A percentile compares a stretch with the other conserved stretches of the same genome.
phyloP scores from a whole-genome alignment of 2,888 invertebrate species.

The Spisula solida region DNA sequence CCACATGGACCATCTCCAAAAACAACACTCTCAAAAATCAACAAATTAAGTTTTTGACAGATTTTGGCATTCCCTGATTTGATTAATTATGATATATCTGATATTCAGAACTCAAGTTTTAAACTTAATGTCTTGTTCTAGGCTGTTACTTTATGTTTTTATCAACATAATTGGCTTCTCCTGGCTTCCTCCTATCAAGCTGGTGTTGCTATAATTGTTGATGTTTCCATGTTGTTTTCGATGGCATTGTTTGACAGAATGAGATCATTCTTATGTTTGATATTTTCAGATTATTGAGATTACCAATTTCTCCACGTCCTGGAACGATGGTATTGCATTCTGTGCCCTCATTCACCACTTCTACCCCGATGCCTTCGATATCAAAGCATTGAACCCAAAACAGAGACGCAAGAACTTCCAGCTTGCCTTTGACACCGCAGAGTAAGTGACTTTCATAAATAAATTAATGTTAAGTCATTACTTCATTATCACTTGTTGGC shows the following conservation, averaged over 20 bases:
- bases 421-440: conserved; percentile 98
- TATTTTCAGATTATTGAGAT: conserved; percentile 95
- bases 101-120: too few relatives aligned
- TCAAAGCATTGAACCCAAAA: conserved; percentile 94
- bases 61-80: too few relatives aligned
- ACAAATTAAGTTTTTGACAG: too few relatives aligned
- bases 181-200: neutral
- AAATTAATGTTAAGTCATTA: neutral
- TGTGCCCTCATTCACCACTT: conserved; percentile 99
- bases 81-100: too few relatives aligned
- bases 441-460: conserved; percentile 94
- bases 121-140: too few relatives aligned
- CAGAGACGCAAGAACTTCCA: conserved; percentile 97
- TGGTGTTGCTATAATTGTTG: neutral
- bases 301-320: conserved; percentile 99
- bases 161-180: too few relatives aligned
- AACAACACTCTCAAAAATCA: too few relatives aligned
- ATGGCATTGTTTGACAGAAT: neutral
- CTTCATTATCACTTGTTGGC: neutral
- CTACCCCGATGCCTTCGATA: conserved; percentile 98
- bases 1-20: too few relatives aligned
- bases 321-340: conserved; percentile 99
- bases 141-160: too few relatives aligned
- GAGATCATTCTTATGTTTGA: neutral
- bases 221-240: neutral